Percentiles rank a stretch among this genome's conserved stretches.
Conservation (phyloP, 2,113 vertebrate species). For the Alligator sinensis region DNA sequence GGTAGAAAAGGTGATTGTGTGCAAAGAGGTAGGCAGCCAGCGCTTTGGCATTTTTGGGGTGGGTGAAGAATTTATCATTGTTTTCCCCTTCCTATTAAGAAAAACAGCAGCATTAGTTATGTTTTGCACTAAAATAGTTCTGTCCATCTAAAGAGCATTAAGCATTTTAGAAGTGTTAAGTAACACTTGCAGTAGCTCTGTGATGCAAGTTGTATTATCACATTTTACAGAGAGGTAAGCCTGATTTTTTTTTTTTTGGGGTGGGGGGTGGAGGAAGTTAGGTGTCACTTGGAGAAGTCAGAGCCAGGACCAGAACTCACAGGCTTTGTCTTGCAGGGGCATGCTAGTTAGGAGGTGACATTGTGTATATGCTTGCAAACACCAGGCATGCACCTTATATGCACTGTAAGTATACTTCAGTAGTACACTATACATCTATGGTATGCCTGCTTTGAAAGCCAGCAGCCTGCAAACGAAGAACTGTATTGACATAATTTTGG, state of each 20-base stretch:
- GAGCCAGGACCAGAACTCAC: background rate
- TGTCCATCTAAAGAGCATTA: background rate
- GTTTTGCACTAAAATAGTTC: rapidly evolving
- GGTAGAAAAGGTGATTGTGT: slow-evolving; percentile 97
- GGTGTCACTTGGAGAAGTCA: background rate
- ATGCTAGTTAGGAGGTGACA: background rate
- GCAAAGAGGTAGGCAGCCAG: slow-evolving; percentile 96
- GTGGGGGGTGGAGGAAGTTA: background rate
- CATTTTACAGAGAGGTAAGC: background rate
- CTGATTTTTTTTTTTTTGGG: background rate
- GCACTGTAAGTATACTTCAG: background rate
- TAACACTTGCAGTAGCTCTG: background rate
- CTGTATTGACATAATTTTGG: background rate
- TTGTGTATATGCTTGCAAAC: background rate
- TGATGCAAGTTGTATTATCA: background rate
- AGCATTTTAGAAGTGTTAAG: background rate
- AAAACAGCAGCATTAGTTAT: background rate
- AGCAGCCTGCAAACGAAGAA: background rate
- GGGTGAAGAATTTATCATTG: slow-evolving; percentile 98
- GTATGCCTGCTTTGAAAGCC: background rate
- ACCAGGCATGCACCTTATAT: background rate
- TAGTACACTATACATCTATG: background rate
- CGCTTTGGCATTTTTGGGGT: slow-evolving; percentile 91
- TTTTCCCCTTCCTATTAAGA: slow-evolving; percentile 93
- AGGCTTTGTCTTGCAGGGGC: background rate